phyloP scores from a whole-genome alignment of 2,113 vertebrate genomes.

The Zosterops lateralis region DNA sequence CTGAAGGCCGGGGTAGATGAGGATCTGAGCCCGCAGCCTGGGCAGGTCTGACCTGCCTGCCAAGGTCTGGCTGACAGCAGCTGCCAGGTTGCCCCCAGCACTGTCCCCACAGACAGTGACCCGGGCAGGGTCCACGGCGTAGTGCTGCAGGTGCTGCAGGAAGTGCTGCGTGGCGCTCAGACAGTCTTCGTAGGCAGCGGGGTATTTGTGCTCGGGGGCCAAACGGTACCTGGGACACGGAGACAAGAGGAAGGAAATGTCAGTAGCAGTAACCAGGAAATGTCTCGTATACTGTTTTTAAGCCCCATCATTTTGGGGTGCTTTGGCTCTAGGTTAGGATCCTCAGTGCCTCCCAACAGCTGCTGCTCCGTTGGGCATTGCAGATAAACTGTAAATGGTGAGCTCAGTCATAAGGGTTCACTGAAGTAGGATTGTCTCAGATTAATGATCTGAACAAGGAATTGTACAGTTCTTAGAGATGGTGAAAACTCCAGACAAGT shows the following conservation, averaged over 20 bases:
- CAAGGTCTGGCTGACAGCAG: conserved; percentile 77
- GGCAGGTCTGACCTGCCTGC: conserved; percentile 63
- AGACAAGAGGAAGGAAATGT: not conserved
- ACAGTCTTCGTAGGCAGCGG: conserved; percentile 73
- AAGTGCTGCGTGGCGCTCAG: conserved; percentile 75
- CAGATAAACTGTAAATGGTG: not conserved
- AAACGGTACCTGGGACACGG: conserved; percentile 72
- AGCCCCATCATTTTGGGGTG: not conserved
- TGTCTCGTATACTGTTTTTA: not conserved
- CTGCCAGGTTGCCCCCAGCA: conserved; percentile 77
- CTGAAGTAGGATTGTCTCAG: not conserved
- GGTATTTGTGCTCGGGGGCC: conserved; percentile 78
- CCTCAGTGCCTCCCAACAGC: not conserved
- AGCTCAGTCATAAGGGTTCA: not conserved
- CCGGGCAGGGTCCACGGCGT: conserved; percentile 71
- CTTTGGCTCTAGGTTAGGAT: not conserved
- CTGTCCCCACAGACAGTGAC: conserved; percentile 83
- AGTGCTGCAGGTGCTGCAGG: conserved; percentile 67
- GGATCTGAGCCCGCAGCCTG: conserved; percentile 81
- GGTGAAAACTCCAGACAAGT: not conserved
- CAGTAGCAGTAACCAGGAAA: not conserved
- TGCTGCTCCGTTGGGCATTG: not conserved
- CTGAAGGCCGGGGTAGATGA: conserved; percentile 84
- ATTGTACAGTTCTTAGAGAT: not conserved
- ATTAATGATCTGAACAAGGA: not conserved